These are phyloP conservation scores for Cerceris rybyensis DNA, from an alignment of 2,888 invertebrate genomes.

Conservation along the genomic window DNA sequence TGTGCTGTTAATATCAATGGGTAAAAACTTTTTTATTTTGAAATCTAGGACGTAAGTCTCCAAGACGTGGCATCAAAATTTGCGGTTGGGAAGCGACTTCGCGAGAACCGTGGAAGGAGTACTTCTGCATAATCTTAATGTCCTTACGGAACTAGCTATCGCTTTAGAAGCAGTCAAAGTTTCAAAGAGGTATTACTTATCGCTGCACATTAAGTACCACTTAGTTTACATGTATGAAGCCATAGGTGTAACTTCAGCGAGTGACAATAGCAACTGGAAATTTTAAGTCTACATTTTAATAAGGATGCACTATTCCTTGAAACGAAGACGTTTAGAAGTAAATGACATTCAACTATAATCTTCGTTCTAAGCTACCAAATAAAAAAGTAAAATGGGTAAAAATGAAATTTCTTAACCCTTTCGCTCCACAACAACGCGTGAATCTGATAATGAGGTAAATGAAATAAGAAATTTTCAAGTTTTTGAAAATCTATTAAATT, in stretches of 20 bases:
- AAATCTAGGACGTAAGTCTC: constrained; percentile 4
- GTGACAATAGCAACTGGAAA: neutral
- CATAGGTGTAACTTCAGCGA: constrained; percentile 10
- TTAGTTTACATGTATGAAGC: constrained; percentile 13
- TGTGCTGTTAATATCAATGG: neutral
- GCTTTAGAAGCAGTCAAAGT: constrained; percentile 23
- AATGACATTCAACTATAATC: too few species aligned
- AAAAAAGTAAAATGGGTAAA: too few species aligned
- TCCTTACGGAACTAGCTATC: constrained; percentile 22
- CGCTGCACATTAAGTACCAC: constrained; percentile 15
- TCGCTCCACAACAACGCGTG: too few species aligned
- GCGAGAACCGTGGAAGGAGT: constrained; percentile 9
- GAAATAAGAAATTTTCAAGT: too few species aligned
- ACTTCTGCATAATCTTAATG: constrained; percentile 34
- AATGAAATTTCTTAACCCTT: too few species aligned
- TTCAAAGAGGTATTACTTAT: constrained; percentile 34
- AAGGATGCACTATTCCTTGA: too few species aligned
- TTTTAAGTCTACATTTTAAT: neutral
- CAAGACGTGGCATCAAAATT: constrained; percentile 20
- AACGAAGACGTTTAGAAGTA: too few species aligned
- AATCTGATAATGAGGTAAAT: too few species aligned
- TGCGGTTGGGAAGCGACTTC: constrained; percentile 10
- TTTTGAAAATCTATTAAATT: too few species aligned
- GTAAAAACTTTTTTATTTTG: neutral
- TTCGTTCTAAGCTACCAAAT: too few species aligned